A percentile compares a stretch with the other conserved stretches of the same genome.
Conservation (phyloP, 1,140 invertebrate genomes). For the Frieseomelitta varia region DNA sequence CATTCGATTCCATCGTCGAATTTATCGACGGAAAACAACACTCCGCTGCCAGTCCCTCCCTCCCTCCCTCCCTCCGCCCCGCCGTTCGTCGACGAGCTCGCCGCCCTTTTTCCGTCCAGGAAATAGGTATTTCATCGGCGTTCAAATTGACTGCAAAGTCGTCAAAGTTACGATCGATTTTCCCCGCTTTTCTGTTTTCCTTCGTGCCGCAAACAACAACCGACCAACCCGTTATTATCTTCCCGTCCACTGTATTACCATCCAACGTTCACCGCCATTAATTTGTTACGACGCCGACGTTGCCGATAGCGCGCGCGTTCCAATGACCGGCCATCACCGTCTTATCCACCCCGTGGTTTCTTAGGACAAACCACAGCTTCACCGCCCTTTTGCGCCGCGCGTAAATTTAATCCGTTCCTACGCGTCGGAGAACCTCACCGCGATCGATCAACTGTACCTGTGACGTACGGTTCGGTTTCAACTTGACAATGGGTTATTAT, state of each 20-base stretch:
- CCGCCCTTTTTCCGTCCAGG: slow-evolving; percentile 51
- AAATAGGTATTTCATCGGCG: slow-evolving; percentile 68
- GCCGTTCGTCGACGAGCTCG: slow-evolving; percentile 1
- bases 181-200: slow-evolving; percentile 48
- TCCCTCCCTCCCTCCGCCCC: neutral
- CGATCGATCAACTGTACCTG: neutral
- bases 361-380: neutral
- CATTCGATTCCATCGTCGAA: slow-evolving; percentile 67
- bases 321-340: neutral
- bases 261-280: neutral
- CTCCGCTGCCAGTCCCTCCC: slow-evolving; percentile 5
- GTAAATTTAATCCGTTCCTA: neutral
- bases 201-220: slow-evolving; percentile 4
- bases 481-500: neutral
- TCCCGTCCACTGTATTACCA: neutral
- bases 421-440: neutral
- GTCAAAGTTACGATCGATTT: slow-evolving; percentile 64
- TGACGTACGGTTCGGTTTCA: too few species aligned
- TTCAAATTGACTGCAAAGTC: slow-evolving; percentile 67
- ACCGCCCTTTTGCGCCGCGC: neutral
- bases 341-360: neutral
- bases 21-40: slow-evolving; percentile 69
- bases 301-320: neutral
- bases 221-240: slow-evolving; percentile 21
- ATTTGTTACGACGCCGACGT: slow-evolving; percentile 27